Conservation (phyloP, 2,113 vertebrate species). For the Orientallactaga bullata region DNA sequence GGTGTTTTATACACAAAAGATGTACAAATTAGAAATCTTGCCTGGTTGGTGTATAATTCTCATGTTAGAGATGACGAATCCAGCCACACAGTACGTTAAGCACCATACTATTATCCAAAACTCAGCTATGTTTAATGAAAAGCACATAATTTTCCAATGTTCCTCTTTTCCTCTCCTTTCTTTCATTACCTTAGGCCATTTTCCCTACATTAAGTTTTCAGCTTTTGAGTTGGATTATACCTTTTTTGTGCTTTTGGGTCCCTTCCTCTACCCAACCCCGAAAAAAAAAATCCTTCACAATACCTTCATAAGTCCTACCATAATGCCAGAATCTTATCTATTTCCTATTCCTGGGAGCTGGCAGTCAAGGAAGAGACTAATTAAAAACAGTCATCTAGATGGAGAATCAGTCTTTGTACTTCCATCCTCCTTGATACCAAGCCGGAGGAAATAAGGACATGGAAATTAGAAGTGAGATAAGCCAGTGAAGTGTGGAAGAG, state of each 20-base stretch:
- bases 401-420: background rate
- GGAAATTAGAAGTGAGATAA: background rate
- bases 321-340: slow-evolving; percentile 6
- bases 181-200: slow-evolving; percentile 10
- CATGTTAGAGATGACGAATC: background rate
- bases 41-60: background rate
- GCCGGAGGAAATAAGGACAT: background rate
- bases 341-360: background rate
- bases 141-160: background rate
- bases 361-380: slow-evolving; percentile 16
- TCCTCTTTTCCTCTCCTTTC: background rate
- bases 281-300: background rate
- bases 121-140: background rate
- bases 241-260: background rate
- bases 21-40: background rate
- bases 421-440: background rate
- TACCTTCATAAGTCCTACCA: slow-evolving; percentile 32
- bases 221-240: background rate
- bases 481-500: background rate
- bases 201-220: background rate
- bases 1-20: background rate
- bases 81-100: background rate
- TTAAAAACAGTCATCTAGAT: background rate
- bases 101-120: background rate
- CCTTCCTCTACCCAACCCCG: background rate